A percentile compares a stretch with the other conserved stretches of the same genome.
These are phyloP conservation scores for Hipparchia semele DNA, from an alignment of 2,888 invertebrate genomes.

Conservation along the genomic window DNA sequence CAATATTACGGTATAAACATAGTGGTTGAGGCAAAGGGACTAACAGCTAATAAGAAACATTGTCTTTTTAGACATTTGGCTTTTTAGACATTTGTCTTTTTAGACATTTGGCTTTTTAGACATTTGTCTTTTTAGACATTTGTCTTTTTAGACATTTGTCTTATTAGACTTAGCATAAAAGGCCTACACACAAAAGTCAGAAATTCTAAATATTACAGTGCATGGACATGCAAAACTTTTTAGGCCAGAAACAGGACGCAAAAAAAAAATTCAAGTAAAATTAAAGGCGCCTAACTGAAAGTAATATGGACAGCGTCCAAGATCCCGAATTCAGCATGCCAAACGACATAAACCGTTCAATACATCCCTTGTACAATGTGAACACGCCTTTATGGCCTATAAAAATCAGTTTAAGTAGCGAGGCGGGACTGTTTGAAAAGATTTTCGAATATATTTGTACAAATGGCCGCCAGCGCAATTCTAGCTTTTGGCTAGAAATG, in stretches of 20 bases:
- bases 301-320: conserved; percentile 20
- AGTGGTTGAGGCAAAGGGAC: too few relatives aligned
- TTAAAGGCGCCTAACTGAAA: conserved; percentile 15
- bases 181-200: not conserved
- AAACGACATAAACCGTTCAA: conserved; percentile 26
- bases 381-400: conserved; percentile 26
- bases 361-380: conserved; percentile 23
- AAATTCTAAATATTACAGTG: too few relatives aligned
- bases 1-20: too few relatives aligned
- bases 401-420: conserved; percentile 31
- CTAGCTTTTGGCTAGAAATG: conserved; percentile 14
- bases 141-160: too few relatives aligned
- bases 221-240: conserved; percentile 8
- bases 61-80: too few relatives aligned
- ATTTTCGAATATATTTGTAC: conserved; percentile 18
- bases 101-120: too few relatives aligned
- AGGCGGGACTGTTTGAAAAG: conserved; percentile 22
- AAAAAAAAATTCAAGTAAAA: conserved; percentile 5
- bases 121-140: too few relatives aligned
- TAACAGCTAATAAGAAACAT: too few relatives aligned
- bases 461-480: not conserved
- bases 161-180: not conserved
- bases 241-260: not conserved
- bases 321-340: conserved; percentile 18
- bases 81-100: too few relatives aligned